A percentile compares a stretch with the other conserved stretches of the same genome.
Conservation (phyloP, 2,113 vertebrate genomes). For the Rana temporaria region DNA sequence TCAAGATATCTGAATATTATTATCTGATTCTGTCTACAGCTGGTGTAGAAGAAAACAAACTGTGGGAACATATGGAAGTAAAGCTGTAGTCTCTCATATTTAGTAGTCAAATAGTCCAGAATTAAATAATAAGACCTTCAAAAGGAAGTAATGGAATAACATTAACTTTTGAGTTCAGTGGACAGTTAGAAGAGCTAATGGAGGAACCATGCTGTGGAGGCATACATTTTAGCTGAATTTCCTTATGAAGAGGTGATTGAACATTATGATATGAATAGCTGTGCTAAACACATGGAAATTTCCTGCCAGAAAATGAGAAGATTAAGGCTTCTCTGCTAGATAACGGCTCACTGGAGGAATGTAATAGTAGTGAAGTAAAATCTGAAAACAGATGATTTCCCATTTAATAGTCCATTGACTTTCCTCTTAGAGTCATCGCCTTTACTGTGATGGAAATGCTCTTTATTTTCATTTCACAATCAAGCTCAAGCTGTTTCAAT, state of each 20-base stretch:
- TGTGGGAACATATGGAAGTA: slow-evolving; percentile 43
- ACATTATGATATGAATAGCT: slow-evolving; percentile 71
- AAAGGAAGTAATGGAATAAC: slow-evolving; percentile 67
- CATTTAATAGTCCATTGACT: slow-evolving; percentile 91
- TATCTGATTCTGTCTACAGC: background rate
- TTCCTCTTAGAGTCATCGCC: slow-evolving; percentile 69
- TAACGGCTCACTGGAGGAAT: slow-evolving; percentile 69
- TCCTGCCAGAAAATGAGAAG: slow-evolving; percentile 67
- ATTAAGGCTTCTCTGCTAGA: slow-evolving; percentile 68
- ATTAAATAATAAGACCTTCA: slow-evolving; percentile 74
- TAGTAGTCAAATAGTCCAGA: slow-evolving; percentile 60
- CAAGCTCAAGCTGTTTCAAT: slow-evolving; percentile 70
- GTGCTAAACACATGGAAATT: slow-evolving; percentile 64
- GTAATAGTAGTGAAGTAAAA: slow-evolving; percentile 80
- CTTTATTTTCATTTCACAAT: slow-evolving; percentile 71
- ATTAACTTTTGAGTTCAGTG: slow-evolving; percentile 71
- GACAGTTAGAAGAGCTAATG: slow-evolving; percentile 70
- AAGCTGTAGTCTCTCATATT: slow-evolving; percentile 20
- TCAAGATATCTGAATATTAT: background rate
- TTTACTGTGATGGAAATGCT: slow-evolving; percentile 57
- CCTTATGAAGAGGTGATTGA: slow-evolving; percentile 67
- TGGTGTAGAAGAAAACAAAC: slow-evolving; percentile 9
- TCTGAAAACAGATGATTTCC: slow-evolving; percentile 86
- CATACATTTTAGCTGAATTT: slow-evolving; percentile 67
- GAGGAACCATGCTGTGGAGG: slow-evolving; percentile 71